phyloP scores from a whole-genome alignment of 2,113 vertebrate species.

The Pongo abelii region DNA sequence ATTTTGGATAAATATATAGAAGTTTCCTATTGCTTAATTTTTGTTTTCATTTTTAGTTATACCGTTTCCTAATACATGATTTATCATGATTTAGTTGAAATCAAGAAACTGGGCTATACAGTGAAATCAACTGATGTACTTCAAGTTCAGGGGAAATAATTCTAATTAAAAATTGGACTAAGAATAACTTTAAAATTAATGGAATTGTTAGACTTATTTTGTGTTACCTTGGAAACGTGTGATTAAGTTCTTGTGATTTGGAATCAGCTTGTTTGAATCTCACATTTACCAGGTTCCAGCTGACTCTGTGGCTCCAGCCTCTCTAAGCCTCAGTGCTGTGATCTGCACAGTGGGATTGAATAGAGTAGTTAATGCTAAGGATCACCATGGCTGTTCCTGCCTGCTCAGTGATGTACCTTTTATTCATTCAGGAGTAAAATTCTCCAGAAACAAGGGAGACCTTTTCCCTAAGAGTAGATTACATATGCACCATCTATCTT shows the following conservation, averaged over 20 bases:
- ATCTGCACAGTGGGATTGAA: neutral
- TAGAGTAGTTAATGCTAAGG: neutral
- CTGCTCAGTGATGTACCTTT: neutral
- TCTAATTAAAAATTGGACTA: neutral
- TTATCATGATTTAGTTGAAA: conserved; percentile 36
- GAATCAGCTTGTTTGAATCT: neutral
- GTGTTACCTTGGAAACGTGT: neutral
- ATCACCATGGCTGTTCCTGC: neutral
- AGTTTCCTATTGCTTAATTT: conserved; percentile 40
- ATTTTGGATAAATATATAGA: conserved; percentile 17
- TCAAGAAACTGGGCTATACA: neutral
- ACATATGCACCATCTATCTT: neutral
- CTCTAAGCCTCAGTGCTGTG: neutral
- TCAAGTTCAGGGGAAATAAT: neutral
- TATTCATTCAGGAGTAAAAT: neutral
- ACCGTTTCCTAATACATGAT: conserved; percentile 14
- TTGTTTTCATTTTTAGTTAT: conserved; percentile 26
- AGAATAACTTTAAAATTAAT: neutral
- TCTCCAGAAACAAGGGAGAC: neutral
- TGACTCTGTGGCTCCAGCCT: neutral
- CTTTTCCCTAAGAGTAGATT: neutral
- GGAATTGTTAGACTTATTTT: neutral
- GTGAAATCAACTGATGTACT: neutral
- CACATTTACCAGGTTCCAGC: neutral
- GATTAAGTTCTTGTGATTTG: neutral